Percentiles rank a stretch among this genome's conserved stretches.
Conservation (phyloP, 2,113 vertebrate genomes). For the Prionailurus bengalensis region DNA sequence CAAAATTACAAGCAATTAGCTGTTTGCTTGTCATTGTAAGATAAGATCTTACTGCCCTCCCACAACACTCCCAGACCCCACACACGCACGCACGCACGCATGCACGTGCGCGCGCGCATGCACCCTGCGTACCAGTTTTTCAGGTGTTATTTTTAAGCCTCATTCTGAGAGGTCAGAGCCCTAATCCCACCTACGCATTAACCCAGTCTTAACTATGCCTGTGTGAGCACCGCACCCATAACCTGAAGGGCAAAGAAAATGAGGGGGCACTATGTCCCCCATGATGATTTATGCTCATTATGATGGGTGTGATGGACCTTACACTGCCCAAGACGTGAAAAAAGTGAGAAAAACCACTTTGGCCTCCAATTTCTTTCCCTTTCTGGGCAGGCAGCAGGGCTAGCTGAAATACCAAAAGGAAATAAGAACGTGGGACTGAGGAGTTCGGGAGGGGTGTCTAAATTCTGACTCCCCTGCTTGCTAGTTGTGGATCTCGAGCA, state of each 20-base stretch:
- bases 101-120: neutral
- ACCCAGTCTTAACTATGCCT: neutral
- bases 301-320: neutral
- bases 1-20: conserved; percentile 84
- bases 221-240: neutral
- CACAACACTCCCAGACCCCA: neutral
- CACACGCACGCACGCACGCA: neutral
- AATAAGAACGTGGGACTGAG: neutral
- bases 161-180: conserved; percentile 42
- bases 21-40: conserved; percentile 79
- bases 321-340: neutral
- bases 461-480: neutral
- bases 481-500: neutral
- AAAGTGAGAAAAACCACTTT: neutral
- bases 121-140: neutral
- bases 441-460: neutral
- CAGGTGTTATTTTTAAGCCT: conserved; percentile 60
- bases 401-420: neutral
- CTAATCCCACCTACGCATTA: neutral
- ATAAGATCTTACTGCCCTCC: conserved; percentile 72
- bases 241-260: neutral
- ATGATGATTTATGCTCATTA: neutral
- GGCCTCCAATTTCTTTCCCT: neutral
- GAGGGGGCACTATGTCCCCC: neutral
- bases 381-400: neutral